phyloP scores from a whole-genome alignment of 30 jellyfish, hydroid and myxozoan species.

The Aurelia aurita complex sp. Pacific region DNA sequence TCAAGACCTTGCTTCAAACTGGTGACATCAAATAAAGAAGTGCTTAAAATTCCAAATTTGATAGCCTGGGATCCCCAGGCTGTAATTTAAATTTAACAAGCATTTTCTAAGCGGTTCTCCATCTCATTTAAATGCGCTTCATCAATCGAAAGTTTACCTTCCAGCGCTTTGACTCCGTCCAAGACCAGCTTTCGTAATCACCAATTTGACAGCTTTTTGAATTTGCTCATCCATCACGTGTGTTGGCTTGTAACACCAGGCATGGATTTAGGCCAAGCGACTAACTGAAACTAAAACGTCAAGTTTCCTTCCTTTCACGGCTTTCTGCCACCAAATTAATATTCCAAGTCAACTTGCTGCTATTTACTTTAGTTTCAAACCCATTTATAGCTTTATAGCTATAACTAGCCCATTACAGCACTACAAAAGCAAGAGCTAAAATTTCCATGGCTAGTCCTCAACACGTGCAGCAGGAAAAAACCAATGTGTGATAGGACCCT shows the following conservation, averaged over 20 bases:
- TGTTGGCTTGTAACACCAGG: too few relatives aligned
- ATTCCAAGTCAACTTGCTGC: slow-evolving; percentile 1
- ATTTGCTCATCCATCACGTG: too few relatives aligned
- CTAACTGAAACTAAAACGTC: too few relatives aligned
- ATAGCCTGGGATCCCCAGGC: too few relatives aligned
- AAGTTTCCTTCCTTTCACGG: background rate
- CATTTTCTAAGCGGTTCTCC: slow-evolving; percentile 31
- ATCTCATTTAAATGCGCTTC: slow-evolving; percentile 36
- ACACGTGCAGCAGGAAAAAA: too few relatives aligned
- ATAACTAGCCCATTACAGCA: background rate
- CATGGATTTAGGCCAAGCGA: background rate
- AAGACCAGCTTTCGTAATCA: slow-evolving; percentile 37
- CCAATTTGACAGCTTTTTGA: slow-evolving; percentile 45
- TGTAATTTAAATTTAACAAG: background rate
- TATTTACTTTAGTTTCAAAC: slow-evolving; percentile 4
- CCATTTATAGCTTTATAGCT: background rate
- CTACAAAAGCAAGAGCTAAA: slow-evolving; percentile 11
- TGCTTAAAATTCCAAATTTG: too few relatives aligned
- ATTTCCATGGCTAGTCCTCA: background rate
- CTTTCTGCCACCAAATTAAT: background rate
- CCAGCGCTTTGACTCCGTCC: slow-evolving; percentile 41
- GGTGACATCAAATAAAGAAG: too few relatives aligned
- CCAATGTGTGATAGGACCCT: too few relatives aligned
- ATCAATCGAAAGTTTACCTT: slow-evolving; percentile 34
- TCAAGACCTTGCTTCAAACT: too few relatives aligned